phyloP scores from a whole-genome alignment of 2,888 invertebrate species.

The Drosophila barbarae region DNA sequence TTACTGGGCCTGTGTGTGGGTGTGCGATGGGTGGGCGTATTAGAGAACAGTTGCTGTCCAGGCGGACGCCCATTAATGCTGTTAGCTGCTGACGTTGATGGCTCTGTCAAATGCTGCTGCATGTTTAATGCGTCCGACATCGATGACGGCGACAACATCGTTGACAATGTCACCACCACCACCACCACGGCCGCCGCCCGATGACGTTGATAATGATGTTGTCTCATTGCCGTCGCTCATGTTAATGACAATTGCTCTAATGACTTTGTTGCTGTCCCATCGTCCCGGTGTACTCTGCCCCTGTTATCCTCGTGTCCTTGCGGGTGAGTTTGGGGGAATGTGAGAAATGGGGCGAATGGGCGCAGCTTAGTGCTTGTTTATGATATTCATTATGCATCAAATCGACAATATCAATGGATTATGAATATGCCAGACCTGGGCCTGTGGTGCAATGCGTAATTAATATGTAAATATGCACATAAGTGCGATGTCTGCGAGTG shows the following conservation, averaged over 20 bases:
- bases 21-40: slow-evolving; percentile 1
- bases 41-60: slow-evolving; percentile 34
- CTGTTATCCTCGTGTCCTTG: slow-evolving; percentile 5
- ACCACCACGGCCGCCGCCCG: slow-evolving; percentile 30
- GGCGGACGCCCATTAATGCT: slow-evolving; percentile 63
- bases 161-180: slow-evolving; percentile 46
- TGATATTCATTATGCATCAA: slow-evolving; percentile 71
- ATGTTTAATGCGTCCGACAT: slow-evolving; percentile 70
- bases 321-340: neutral
- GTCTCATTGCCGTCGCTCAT: slow-evolving; percentile 68
- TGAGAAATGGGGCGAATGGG: neutral
- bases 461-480: slow-evolving; percentile 70
- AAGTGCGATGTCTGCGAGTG: slow-evolving; percentile 41
- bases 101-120: slow-evolving; percentile 71
- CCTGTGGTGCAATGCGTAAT: slow-evolving; percentile 63
- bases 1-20: neutral
- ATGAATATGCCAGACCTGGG: slow-evolving; percentile 58
- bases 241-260: slow-evolving; percentile 72
- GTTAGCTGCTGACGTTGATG: slow-evolving; percentile 72
- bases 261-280: slow-evolving; percentile 59
- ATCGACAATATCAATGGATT: slow-evolving; percentile 70
- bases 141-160: slow-evolving; percentile 54
- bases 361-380: slow-evolving; percentile 61
- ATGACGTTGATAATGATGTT: slow-evolving; percentile 69
- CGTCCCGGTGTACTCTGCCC: slow-evolving; percentile 7